Evolutionary conservation across 2,113 vertebrate genomes (phyloP).

Genomic region (Taurulus bubalis): DNA sequence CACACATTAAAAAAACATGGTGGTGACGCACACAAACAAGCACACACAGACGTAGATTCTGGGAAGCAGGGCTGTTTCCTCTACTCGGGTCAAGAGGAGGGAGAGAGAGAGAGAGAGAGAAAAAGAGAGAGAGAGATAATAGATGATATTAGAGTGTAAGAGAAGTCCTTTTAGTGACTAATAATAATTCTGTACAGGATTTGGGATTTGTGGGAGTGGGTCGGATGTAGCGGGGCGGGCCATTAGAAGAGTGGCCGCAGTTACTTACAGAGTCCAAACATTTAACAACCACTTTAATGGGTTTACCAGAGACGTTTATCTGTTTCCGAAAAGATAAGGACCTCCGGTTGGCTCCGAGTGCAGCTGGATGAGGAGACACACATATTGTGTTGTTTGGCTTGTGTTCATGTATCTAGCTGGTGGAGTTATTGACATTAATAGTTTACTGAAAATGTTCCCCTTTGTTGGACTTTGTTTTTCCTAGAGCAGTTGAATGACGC

Average conservation of each 20-base stretch:
- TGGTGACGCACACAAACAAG: slow-evolving; percentile 25
- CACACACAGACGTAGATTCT: slow-evolving; percentile 14
- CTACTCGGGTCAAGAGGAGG: slow-evolving; percentile 3
- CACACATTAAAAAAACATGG: slow-evolving; percentile 17
- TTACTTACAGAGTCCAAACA: slow-evolving; percentile 3
- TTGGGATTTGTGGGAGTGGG: background rate
- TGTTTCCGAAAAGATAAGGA: background rate
- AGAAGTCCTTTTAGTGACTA: background rate
- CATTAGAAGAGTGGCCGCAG: slow-evolving; percentile 3
- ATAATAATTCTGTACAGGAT: background rate
- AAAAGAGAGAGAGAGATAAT: background rate
- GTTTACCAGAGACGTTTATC: background rate
- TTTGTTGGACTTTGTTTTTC: no score
- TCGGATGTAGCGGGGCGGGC: background rate
- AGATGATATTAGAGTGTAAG: background rate
- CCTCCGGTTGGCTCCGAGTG: background rate
- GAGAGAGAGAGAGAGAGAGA: no score
- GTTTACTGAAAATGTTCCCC: background rate
- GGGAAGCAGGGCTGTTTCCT: slow-evolving; percentile 7
- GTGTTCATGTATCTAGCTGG: background rate
- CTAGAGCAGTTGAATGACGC: no score
- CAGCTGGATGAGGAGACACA: background rate
- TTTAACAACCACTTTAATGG: slow-evolving; percentile 15
- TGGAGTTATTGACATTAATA: background rate
- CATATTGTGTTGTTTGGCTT: background rate